A percentile compares a stretch with the other conserved stretches of the same genome.
Evolutionary conservation across 2,888 invertebrate genomes (phyloP).

Genomic region (Polydrusus cervinus): DNA sequence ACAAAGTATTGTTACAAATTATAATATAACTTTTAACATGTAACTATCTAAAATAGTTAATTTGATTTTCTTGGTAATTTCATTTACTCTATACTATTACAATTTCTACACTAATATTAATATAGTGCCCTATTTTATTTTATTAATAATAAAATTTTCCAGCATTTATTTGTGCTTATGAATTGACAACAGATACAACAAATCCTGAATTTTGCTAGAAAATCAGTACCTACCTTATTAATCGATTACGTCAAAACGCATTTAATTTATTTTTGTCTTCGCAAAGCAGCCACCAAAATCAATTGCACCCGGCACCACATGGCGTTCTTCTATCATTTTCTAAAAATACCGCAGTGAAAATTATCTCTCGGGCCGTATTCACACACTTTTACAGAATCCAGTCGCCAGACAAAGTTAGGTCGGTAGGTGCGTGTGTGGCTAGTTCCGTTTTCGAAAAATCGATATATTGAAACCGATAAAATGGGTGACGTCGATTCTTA

Average conservation of each 20-base stretch:
- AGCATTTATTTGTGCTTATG: background rate
- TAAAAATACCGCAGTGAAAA: slow-evolving; percentile 68
- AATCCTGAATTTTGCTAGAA: slow-evolving; percentile 33
- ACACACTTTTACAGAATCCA: slow-evolving; percentile 67
- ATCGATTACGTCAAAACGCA: slow-evolving; percentile 61
- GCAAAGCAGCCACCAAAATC: slow-evolving; percentile 50
- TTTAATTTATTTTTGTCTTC: slow-evolving; percentile 62
- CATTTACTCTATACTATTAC: too few relatives aligned
- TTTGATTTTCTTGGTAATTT: too few relatives aligned
- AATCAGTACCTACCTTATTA: slow-evolving; percentile 32
- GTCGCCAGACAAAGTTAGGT: slow-evolving; percentile 56
- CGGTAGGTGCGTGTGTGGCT: slow-evolving; percentile 43
- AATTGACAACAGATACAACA: background rate
- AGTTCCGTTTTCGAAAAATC: slow-evolving; percentile 45
- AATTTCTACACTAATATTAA: too few relatives aligned
- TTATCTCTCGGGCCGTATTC: slow-evolving; percentile 65
- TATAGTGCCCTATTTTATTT: too few relatives aligned
- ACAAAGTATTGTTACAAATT: too few relatives aligned
- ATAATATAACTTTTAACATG: too few relatives aligned
- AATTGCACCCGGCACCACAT: slow-evolving; percentile 67
- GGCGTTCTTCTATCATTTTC: slow-evolving; percentile 68
- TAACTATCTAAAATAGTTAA: too few relatives aligned
- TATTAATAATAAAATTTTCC: background rate
- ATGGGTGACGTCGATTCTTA: slow-evolving; percentile 95
- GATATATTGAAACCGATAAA: slow-evolving; percentile 44